Conservation (phyloP, 2,113 vertebrate species). For the Limnothrissa miodon region DNA sequence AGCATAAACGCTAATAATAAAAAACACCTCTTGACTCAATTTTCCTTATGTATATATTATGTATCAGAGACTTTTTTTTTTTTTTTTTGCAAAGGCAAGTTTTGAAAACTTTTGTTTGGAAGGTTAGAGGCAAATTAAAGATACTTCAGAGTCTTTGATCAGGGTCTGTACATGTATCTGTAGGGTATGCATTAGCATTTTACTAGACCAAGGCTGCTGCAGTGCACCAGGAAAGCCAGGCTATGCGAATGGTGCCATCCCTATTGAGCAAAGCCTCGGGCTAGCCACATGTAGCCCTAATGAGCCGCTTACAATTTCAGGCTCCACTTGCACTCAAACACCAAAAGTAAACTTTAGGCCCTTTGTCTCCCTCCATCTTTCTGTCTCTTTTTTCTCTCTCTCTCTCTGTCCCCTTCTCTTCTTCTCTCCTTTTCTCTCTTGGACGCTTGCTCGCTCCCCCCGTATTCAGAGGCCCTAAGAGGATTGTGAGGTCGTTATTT, state of each 20-base stretch:
- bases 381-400: neutral
- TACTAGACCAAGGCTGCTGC: constrained; percentile 53
- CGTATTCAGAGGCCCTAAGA: constrained; percentile 61
- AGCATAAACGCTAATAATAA: neutral
- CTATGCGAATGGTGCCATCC: constrained; percentile 57
- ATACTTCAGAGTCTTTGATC: constrained; percentile 48
- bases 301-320: constrained; percentile 69
- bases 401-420: neutral
- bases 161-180: constrained; percentile 49
- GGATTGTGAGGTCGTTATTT: constrained; percentile 69
- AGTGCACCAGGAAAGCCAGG: constrained; percentile 55
- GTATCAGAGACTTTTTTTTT: neutral
- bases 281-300: constrained; percentile 67
- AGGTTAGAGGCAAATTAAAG: constrained; percentile 17
- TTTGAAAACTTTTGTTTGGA: constrained; percentile 1
- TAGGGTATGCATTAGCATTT: constrained; percentile 58
- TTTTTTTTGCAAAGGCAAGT: neutral
- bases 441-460: neutral
- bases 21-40: neutral
- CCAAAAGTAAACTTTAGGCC: constrained; percentile 70
- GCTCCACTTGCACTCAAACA: constrained; percentile 66
- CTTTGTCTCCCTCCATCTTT: neutral
- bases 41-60: neutral
- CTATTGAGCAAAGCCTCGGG: constrained; percentile 58
- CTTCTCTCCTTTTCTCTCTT: constrained; percentile 42